Evolutionary conservation across 2,888 invertebrate species (phyloP).

Genomic region (Athripsodes cinereus): DNA sequence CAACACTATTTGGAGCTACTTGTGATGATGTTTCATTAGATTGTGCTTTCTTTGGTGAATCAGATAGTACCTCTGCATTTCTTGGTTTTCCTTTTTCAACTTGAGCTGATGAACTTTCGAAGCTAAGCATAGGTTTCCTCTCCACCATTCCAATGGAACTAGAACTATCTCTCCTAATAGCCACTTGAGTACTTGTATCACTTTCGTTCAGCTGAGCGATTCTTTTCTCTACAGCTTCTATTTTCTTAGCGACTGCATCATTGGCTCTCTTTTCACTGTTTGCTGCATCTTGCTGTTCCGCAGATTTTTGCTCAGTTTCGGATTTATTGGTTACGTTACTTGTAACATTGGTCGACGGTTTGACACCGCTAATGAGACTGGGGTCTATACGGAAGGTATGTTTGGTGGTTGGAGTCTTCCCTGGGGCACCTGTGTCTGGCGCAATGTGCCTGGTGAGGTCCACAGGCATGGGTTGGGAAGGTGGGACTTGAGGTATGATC

Average conservation of each 20-base stretch:
- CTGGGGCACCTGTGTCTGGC: neutral
- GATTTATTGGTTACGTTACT: conserved; percentile 2
- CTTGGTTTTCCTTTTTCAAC: too few species aligned
- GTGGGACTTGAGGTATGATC: conserved; percentile 29
- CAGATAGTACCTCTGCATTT: neutral
- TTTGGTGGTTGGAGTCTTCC: conserved; percentile 27
- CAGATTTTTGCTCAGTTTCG: conserved; percentile 2
- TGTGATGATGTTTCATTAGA: neutral
- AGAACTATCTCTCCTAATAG: conserved; percentile 22
- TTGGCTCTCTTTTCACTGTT: neutral
- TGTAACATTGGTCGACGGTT: conserved; percentile 13
- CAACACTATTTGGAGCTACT: neutral
- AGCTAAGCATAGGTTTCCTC: conserved; percentile 25
- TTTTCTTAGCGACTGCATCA: neutral
- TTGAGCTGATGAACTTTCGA: conserved; percentile 17
- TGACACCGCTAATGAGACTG: conserved; percentile 20
- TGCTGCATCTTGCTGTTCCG: neutral
- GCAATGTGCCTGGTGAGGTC: conserved; percentile 1
- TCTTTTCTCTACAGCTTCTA: neutral
- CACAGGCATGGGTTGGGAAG: conserved; percentile 1
- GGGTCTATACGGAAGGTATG: conserved; percentile 25
- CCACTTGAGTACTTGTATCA: conserved; percentile 13
- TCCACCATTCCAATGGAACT: conserved; percentile 18
- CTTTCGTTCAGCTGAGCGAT: neutral
- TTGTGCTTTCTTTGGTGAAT: neutral